phyloP scores from a whole-genome alignment of 2,113 vertebrate genomes.

The Psilopsiagon aymara region DNA sequence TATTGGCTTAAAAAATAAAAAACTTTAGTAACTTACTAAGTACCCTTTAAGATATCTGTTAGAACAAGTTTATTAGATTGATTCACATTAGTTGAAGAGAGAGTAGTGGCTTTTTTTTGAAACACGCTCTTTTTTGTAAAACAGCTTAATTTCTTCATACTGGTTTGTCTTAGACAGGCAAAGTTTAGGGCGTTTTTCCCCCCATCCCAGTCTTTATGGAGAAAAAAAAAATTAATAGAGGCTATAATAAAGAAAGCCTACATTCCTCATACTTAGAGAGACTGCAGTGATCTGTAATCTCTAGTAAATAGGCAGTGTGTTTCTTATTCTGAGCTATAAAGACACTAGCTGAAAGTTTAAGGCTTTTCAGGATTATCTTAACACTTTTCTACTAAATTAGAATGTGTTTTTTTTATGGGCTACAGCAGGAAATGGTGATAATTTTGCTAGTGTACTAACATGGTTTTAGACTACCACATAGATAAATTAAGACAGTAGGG shows the following conservation, averaged over 20 bases:
- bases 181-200: not conserved
- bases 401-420: not conserved
- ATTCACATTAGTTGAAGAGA: not conserved
- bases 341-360: not conserved
- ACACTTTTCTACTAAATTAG: not conserved
- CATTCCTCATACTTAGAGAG: not conserved
- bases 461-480: not conserved
- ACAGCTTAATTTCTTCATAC: not conserved
- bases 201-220: not conserved
- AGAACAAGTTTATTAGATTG: not conserved
- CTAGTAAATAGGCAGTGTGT: not conserved
- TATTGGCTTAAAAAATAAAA: constrained; percentile 5
- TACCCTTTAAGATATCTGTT: not conserved
- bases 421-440: not conserved
- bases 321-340: not conserved
- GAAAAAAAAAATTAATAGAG: not conserved
- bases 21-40: not conserved
- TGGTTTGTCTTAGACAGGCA: not conserved
- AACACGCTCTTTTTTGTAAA: not conserved
- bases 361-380: not conserved
- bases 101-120: not conserved
- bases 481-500: not conserved
- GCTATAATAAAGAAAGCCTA: not conserved
- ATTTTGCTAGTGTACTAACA: not conserved
- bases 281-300: not conserved